phyloP scores from a whole-genome alignment of 2,113 vertebrate species.

The Ovis canadensis region DNA sequence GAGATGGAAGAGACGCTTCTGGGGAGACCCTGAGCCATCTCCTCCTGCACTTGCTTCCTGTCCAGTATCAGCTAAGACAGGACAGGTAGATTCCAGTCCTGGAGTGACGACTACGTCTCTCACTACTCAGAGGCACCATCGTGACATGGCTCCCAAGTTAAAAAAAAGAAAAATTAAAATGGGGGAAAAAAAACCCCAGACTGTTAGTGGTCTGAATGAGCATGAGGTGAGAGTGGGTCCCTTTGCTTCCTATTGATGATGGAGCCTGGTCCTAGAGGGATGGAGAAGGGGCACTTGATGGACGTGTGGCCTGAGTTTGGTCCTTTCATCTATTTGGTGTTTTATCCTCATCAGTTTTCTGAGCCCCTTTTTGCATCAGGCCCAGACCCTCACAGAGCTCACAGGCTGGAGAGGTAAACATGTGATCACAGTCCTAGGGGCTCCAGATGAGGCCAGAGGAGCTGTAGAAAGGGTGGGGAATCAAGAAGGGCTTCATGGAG shows the following conservation, averaged over 20 bases:
- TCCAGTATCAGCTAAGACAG: background rate
- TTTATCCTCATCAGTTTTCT: background rate
- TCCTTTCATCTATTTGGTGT: background rate
- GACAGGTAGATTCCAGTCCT: background rate
- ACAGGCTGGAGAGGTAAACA: background rate
- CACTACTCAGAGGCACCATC: background rate
- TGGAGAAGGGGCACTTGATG: background rate
- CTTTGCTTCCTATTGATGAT: background rate
- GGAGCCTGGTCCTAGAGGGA: background rate
- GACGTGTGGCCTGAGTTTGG: background rate
- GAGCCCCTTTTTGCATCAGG: background rate
- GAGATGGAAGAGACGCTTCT: background rate
- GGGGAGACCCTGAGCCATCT: background rate
- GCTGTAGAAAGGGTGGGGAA: background rate
- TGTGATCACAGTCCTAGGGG: background rate
- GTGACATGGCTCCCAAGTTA: background rate
- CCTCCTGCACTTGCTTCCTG: background rate
- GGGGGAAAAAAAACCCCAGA: accelerated
- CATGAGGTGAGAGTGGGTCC: background rate
- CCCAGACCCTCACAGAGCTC: background rate
- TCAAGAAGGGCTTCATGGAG: background rate
- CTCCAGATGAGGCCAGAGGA: background rate
- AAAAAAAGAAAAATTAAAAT: background rate
- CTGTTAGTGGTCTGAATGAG: background rate
- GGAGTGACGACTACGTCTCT: background rate